These are phyloP conservation scores for Dinoponera quadriceps DNA, from an alignment of 1,140 invertebrate genomes.

Conservation along the genomic window DNA sequence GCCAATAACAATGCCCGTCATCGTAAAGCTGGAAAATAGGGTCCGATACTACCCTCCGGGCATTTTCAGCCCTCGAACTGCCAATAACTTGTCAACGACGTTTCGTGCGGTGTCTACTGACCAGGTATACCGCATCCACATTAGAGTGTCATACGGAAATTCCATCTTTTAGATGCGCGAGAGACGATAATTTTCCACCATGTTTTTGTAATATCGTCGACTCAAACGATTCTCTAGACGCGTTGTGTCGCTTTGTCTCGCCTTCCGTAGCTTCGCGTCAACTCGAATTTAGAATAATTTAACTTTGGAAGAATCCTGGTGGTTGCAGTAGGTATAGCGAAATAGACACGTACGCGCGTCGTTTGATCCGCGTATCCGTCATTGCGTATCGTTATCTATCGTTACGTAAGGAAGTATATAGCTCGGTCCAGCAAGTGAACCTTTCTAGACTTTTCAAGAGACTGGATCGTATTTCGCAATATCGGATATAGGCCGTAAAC, in stretches of 20 bases:
- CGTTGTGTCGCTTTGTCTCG: too few species aligned
- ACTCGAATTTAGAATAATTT: too few species aligned
- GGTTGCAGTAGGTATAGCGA: too few species aligned
- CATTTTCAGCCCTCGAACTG: slow-evolving; percentile 77
- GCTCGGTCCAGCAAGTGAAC: background rate
- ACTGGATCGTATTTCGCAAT: slow-evolving; percentile 33
- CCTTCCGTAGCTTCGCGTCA: too few species aligned
- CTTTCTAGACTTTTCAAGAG: slow-evolving; percentile 10
- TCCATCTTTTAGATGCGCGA: background rate
- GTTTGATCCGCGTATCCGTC: background rate
- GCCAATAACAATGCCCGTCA: slow-evolving; percentile 80
- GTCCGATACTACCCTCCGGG: slow-evolving; percentile 71
- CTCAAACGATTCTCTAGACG: too few species aligned
- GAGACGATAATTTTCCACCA: background rate
- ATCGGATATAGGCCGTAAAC: slow-evolving; percentile 35
- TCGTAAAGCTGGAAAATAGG: slow-evolving; percentile 81
- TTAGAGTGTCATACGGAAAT: background rate
- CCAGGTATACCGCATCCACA: slow-evolving; percentile 11
- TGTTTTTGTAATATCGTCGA: too few species aligned
- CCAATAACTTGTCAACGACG: slow-evolving; percentile 75
- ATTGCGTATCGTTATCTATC: too few species aligned
- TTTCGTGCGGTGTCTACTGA: slow-evolving; percentile 29
- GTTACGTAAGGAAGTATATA: background rate
- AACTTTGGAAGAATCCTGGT: too few species aligned
- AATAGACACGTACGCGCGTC: background rate